Evolutionary conservation across 2,888 invertebrate species (phyloP), one percentile per base, ranked within the genome.

Genomic region (Chymomyza amoena): DNA sequence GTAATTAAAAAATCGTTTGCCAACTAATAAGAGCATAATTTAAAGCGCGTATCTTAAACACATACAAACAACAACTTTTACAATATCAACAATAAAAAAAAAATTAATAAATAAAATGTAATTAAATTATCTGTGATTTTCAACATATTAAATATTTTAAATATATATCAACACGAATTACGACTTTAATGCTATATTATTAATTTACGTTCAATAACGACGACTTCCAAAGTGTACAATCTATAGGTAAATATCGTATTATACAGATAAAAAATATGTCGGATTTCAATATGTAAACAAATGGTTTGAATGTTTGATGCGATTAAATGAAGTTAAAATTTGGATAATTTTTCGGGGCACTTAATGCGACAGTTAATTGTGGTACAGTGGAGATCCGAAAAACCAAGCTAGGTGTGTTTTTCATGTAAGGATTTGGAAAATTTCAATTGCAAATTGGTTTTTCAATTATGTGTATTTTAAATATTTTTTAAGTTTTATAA

Each of bases 61-160:
- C 28, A 61, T n/a, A n/a, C n/a, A n/a, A n/a, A n/a, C n/a, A n/a
- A n/a, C 16, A 61, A 61, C 25, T 25, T 61, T 61, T 32, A 28
- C 51, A 52, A 56, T 18, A 56, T 57, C 15, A 66, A 66, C 15
- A 66, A 66, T 16, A 60, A 28, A 52, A 65, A 16, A 67, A 25
- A 25, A 3, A 4, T 1, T 25, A 25, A 32, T 15, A 72, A 69
- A 61, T 61, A 52, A 56, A 61, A 73, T 79, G 79, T 78, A 77
- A 80, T 86, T 84, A 77, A 84, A 86, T 84, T 86, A 84, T 84
- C 84, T 84, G 84, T 86, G 84, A 84, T 84, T 84, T 73, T 85
- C 79, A 80, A 80, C 80, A 84, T 84, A 83, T 80, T 78, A 66
- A 80, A 83, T 77, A 80, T 75, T 62, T 66, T 39, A 66, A 50